Percentiles rank a stretch among this genome's conserved stretches.
Evolutionary conservation across 2,113 vertebrate species (phyloP).

Genomic region (Baryphthengus martii): DNA sequence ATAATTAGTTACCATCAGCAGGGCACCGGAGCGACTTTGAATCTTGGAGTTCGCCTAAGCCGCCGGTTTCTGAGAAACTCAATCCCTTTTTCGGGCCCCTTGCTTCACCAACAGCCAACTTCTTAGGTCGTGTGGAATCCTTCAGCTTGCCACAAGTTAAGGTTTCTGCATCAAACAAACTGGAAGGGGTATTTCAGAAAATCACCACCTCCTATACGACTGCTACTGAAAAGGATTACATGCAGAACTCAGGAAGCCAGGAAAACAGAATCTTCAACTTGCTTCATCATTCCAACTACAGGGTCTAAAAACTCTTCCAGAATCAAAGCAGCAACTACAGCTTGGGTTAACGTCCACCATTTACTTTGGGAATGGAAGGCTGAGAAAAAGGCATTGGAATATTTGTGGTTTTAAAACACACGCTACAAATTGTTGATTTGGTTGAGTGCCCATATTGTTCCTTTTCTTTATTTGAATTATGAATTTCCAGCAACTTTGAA

Average conservation of each 20-base stretch:
- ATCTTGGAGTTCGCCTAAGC: background rate
- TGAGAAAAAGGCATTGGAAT: background rate
- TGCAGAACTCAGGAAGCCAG: accelerated
- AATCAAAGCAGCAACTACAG: background rate
- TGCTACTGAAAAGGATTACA: background rate
- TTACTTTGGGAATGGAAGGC: background rate
- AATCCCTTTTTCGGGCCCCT: background rate
- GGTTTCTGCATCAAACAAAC: background rate
- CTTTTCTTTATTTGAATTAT: background rate
- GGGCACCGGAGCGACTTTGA: conserved; percentile 36
- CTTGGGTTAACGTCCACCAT: background rate
- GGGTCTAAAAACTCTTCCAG: background rate
- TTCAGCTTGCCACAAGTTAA: background rate
- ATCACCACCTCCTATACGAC: accelerated
- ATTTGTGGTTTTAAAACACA: background rate
- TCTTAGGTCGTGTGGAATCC: background rate
- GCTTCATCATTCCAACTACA: too few relatives aligned
- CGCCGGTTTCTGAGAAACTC: background rate
- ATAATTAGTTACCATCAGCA: conserved; percentile 63
- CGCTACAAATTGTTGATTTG: background rate
- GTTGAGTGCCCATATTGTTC: background rate
- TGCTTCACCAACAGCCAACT: background rate
- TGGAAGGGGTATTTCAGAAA: background rate
- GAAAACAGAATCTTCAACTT: too few relatives aligned
- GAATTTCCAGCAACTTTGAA: background rate